Conservation (phyloP, 2,113 vertebrate genomes). For the Paracanthobrama guichenoti region DNA sequence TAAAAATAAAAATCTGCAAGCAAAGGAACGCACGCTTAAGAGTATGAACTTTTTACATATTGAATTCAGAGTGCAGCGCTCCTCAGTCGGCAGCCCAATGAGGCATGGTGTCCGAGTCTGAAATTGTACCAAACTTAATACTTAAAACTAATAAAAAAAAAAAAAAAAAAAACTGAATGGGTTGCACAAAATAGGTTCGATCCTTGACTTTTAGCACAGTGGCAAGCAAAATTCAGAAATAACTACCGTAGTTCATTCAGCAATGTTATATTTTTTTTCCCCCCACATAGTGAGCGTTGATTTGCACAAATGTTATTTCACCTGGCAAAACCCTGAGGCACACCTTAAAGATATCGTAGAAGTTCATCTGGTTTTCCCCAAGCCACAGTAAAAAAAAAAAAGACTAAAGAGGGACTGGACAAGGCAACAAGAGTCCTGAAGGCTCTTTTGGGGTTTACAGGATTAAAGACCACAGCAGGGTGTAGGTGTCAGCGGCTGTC, state of each 20-base stretch:
- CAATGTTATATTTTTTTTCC: neutral
- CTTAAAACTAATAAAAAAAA: neutral
- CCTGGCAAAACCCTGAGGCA: constrained; percentile 67
- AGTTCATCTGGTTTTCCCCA: constrained; percentile 46
- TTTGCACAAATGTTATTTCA: constrained; percentile 36
- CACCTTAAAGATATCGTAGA: constrained; percentile 57
- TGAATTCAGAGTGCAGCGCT: neutral
- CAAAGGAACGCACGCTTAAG: neutral
- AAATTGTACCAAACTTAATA: neutral
- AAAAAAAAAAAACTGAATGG: neutral
- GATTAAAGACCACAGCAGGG: constrained; percentile 19
- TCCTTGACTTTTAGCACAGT: constrained; percentile 34
- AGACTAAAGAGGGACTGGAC: neutral
- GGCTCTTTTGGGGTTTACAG: constrained; percentile 5
- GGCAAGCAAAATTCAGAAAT: constrained; percentile 11
- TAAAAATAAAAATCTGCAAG: constrained; percentile 1
- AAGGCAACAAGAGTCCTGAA: constrained; percentile 32
- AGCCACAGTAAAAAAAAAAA: constrained; percentile 13
- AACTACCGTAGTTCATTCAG: constrained; percentile 23
- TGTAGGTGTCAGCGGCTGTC: constrained; percentile 6
- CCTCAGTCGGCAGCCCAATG: neutral
- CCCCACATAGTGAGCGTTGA: constrained; percentile 24
- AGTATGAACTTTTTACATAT: neutral
- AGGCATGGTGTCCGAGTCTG: neutral
- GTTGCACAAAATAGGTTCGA: constrained; percentile 13